Percentiles rank a stretch among this genome's conserved stretches.
Evolutionary conservation across 2,888 invertebrate genomes (phyloP).

Genomic region (Cybosia mesomella): DNA sequence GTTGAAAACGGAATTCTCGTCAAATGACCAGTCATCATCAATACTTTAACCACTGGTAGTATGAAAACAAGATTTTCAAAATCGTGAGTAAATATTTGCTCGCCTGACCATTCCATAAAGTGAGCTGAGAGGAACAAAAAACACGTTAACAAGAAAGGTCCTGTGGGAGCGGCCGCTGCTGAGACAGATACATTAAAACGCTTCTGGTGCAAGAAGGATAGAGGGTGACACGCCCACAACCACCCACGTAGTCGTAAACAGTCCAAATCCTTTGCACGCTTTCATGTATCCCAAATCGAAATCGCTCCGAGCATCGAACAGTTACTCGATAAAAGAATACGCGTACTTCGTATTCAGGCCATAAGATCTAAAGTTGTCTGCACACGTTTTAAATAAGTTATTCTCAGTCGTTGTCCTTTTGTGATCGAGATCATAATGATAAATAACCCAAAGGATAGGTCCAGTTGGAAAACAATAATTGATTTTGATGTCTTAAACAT

Average conservation of each 20-base stretch:
- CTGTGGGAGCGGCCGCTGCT: slow-evolving; percentile 83
- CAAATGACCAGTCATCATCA: slow-evolving; percentile 71
- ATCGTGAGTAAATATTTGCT: slow-evolving; percentile 87
- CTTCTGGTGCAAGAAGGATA: slow-evolving; percentile 61
- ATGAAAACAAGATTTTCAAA: slow-evolving; percentile 84
- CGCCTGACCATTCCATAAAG: slow-evolving; percentile 82
- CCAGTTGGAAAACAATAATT: slow-evolving; percentile 83
- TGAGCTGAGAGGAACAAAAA: slow-evolving; percentile 82
- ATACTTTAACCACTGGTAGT: slow-evolving; percentile 71
- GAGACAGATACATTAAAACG: slow-evolving; percentile 63
- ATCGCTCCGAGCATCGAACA: slow-evolving; percentile 79
- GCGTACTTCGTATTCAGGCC: slow-evolving; percentile 52
- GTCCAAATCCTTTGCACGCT: slow-evolving; percentile 87
- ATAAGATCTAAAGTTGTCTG: slow-evolving; percentile 71
- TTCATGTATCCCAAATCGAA: slow-evolving; percentile 86
- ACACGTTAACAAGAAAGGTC: slow-evolving; percentile 84
- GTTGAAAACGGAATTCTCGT: slow-evolving; percentile 36
- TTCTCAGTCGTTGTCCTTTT: slow-evolving; percentile 81
- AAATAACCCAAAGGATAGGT: slow-evolving; percentile 84
- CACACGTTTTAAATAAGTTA: slow-evolving; percentile 77
- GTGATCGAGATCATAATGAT: slow-evolving; percentile 85
- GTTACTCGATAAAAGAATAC: slow-evolving; percentile 59
- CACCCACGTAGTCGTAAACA: slow-evolving; percentile 87
- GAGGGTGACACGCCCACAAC: slow-evolving; percentile 82
- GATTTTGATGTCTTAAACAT: slow-evolving; percentile 86